phyloP scores from a whole-genome alignment of 2,113 vertebrate genomes.

The Ifrita kowaldi region DNA sequence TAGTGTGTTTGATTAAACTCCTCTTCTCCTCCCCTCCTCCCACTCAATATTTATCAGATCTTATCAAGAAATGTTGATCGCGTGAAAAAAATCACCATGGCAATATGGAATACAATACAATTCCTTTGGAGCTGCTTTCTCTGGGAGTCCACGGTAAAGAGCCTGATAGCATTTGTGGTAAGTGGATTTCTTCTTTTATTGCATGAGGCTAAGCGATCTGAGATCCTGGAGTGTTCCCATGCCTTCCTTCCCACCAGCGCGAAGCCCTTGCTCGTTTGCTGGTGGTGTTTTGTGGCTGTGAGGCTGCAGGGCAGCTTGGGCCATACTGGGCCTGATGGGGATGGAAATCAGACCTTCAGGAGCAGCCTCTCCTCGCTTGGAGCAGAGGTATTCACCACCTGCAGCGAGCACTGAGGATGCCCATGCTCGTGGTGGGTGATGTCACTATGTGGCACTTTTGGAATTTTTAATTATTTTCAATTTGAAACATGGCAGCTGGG shows the following conservation, averaged over 20 bases:
- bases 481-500: background rate
- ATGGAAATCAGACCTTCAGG: background rate
- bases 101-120: conserved; percentile 89
- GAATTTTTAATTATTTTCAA: background rate
- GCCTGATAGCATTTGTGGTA: conserved; percentile 91
- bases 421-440: fast-evolving
- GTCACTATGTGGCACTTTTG: fast-evolving
- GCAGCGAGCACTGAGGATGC: background rate
- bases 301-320: background rate
- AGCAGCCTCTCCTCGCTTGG: background rate
- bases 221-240: background rate
- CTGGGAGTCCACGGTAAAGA: conserved; percentile 90
- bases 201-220: background rate
- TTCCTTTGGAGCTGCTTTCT: conserved; percentile 98
- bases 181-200: conserved; percentile 65
- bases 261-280: background rate
- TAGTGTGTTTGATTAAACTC: conserved; percentile 24
- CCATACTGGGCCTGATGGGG: background rate
- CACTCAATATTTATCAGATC: conserved; percentile 76
- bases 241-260: fast-evolving
- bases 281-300: background rate
- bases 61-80: conserved; percentile 92
- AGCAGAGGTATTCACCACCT: background rate
- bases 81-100: conserved; percentile 91
- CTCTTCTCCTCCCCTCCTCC: conserved; percentile 32